phyloP scores from a whole-genome alignment of 2,113 vertebrate species.

The Coturnix japonica region DNA sequence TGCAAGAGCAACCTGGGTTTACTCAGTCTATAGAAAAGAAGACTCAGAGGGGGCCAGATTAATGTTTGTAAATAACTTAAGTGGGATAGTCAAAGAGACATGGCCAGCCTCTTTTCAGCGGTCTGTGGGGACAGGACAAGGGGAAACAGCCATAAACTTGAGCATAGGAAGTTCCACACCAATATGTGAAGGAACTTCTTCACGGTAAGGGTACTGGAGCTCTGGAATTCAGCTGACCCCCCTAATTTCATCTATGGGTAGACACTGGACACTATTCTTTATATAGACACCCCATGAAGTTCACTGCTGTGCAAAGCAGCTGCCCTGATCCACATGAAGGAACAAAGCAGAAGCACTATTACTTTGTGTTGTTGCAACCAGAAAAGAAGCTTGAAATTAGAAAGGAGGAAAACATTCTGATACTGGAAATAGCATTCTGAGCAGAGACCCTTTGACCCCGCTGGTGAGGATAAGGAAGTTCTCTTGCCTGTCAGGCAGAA shows the following conservation, averaged over 20 bases:
- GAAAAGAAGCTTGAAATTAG: background rate
- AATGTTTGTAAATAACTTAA: too few relatives aligned
- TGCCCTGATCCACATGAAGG: rapidly evolving
- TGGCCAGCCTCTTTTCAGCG: too few relatives aligned
- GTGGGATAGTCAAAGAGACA: too few relatives aligned
- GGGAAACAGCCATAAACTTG: too few relatives aligned
- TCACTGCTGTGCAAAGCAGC: background rate
- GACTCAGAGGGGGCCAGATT: too few relatives aligned
- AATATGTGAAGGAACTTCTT: too few relatives aligned
- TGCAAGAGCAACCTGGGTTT: too few relatives aligned
- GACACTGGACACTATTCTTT: background rate
- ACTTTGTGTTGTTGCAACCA: background rate
- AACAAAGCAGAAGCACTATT: background rate
- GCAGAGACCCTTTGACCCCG: background rate
- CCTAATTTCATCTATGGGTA: background rate
- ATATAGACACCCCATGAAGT: background rate
- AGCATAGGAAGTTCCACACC: too few relatives aligned
- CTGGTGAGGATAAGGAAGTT: rapidly evolving
- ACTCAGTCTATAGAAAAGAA: too few relatives aligned
- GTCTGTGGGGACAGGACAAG: too few relatives aligned
- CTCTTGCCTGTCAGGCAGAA: background rate
- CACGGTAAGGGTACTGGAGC: too few relatives aligned
- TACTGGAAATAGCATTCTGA: background rate
- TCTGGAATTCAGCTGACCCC: background rate
- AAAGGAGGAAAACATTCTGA: background rate